Conservation (phyloP, 2,113 vertebrate species). For the Eurystomus gularis region DNA sequence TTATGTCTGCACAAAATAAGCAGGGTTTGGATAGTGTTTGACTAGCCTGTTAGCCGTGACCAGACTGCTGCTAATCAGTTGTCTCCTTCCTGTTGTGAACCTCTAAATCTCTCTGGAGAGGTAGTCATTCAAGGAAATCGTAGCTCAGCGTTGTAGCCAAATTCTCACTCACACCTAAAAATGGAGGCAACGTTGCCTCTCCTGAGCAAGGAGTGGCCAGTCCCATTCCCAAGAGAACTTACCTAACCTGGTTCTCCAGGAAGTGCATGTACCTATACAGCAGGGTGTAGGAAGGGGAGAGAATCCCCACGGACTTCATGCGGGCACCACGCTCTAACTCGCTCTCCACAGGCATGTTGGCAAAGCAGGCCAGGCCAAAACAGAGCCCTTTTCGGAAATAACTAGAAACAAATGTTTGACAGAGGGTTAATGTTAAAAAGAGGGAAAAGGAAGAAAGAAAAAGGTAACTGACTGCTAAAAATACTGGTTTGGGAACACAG, state of each 20-base stretch:
- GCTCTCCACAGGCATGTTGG: constrained; percentile 97
- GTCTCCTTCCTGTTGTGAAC: not conserved
- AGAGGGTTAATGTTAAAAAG: not conserved
- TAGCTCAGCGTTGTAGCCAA: not conserved
- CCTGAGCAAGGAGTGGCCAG: not conserved
- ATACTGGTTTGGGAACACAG: not conserved
- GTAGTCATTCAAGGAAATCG: not conserved
- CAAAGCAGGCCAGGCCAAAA: constrained; percentile 97
- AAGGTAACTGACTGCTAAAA: not conserved
- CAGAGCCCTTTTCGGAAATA: constrained; percentile 96
- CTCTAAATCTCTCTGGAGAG: not conserved
- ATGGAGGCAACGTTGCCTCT: not conserved
- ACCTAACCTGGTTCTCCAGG: constrained; percentile 98
- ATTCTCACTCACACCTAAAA: not conserved
- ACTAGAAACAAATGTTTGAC: constrained; percentile 66
- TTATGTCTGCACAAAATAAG: not conserved
- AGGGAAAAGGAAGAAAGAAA: not conserved
- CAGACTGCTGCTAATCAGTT: not conserved
- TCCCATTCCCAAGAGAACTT: constrained; percentile 38
- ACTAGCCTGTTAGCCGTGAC: not conserved
- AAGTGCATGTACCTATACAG: constrained; percentile 98
- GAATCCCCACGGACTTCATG: constrained; percentile 97
- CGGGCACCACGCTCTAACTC: constrained; percentile 93
- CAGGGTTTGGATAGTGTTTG: not conserved
- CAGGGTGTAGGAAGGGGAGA: constrained; percentile 94